Percentiles rank a stretch among this genome's conserved stretches.
phyloP scores from a whole-genome alignment of 2,113 vertebrate species.

The Kryptolebias marmoratus region DNA sequence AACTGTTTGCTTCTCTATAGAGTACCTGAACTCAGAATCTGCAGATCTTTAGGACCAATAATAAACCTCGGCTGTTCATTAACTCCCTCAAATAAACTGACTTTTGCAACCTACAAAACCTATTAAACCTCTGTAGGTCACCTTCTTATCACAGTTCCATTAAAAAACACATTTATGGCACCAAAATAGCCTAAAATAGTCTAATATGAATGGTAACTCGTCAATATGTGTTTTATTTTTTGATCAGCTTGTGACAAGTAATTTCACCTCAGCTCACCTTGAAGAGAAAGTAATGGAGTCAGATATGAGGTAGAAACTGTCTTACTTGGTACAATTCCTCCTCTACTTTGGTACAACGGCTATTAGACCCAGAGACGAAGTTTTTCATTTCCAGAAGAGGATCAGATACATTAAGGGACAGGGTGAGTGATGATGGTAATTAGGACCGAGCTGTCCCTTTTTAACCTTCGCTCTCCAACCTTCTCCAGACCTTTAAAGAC shows the following conservation, averaged over 20 bases:
- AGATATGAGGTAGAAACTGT: constrained; percentile 41
- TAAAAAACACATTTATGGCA: too few species aligned
- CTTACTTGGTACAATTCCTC: constrained; percentile 29
- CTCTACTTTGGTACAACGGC: constrained; percentile 41
- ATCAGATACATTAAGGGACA: constrained; percentile 61
- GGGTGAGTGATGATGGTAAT: constrained; percentile 79
- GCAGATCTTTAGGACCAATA: too few species aligned
- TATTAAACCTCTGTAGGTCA: too few species aligned
- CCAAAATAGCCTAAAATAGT: too few species aligned
- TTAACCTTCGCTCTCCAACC: constrained; percentile 68
- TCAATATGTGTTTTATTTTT: too few species aligned
- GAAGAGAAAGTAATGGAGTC: constrained; percentile 28
- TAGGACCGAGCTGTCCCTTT: constrained; percentile 69
- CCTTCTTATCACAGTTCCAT: too few species aligned
- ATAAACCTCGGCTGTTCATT: too few species aligned
- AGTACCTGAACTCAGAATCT: too few species aligned
- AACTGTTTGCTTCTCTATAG: too few species aligned
- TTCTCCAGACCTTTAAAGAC: constrained; percentile 66
- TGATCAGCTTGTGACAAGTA: constrained; percentile 29
- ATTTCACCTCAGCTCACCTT: constrained; percentile 59
- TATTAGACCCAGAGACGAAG: constrained; percentile 53
- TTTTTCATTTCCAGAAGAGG: constrained; percentile 60
- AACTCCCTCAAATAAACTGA: too few species aligned
- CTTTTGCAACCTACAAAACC: too few species aligned
- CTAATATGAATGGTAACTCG: too few species aligned